Evolutionary conservation across 2,888 invertebrate genomes (phyloP).

Genomic region (Drosophila niveifrons): DNA sequence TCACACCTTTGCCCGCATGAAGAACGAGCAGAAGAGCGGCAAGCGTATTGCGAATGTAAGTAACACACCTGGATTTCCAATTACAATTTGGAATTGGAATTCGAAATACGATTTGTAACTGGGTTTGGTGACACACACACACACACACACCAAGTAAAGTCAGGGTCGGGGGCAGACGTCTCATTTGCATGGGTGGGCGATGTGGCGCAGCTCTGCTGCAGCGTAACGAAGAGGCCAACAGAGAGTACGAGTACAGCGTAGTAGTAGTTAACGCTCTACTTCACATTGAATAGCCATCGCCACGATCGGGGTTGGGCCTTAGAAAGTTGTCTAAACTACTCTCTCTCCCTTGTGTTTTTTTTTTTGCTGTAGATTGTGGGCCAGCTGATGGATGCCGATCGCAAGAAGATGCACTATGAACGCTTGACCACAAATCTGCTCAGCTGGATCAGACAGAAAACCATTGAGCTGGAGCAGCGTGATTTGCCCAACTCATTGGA

Average conservation of each 20-base stretch:
- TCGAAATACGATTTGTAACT: constrained; percentile 21
- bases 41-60: constrained; percentile 98
- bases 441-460: constrained; percentile 97
- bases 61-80: constrained; percentile 55
- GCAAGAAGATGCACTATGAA: constrained; percentile 95
- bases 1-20: constrained; percentile 99
- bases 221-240: constrained; percentile 71
- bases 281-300: constrained; percentile 58
- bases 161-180: constrained; percentile 22
- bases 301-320: constrained; percentile 59
- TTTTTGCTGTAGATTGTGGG: constrained; percentile 92
- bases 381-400: constrained; percentile 97
- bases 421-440: constrained; percentile 93
- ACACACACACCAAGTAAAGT: constrained; percentile 35
- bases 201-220: constrained; percentile 58
- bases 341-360: constrained; percentile 31
- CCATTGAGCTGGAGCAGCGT: constrained; percentile 92
- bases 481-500: constrained; percentile 97
- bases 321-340: constrained; percentile 68
- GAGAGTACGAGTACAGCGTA: constrained; percentile 3
- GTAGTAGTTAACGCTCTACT: constrained; percentile 75
- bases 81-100: constrained; percentile 18
- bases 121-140: constrained; percentile 30
- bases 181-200: constrained; percentile 43
- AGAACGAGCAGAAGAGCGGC: constrained; percentile 99